Evolutionary conservation across 2,113 vertebrate species (phyloP), one percentile per base, ranked within the genome.

Genomic region (Fukomys damarensis): DNA sequence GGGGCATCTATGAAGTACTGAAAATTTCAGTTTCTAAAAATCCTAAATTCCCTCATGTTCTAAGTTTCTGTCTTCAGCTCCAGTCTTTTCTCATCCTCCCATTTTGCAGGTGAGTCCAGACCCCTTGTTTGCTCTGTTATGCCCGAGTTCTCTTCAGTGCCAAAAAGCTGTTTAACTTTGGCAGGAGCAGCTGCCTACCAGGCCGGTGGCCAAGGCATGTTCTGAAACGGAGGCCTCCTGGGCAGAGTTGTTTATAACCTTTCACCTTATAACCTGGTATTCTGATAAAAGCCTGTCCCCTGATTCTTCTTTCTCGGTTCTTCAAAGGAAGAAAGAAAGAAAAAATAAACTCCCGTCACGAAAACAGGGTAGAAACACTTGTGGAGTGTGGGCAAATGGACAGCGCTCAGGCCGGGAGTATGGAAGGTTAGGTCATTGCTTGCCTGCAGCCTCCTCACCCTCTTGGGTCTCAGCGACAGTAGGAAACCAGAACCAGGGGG

Each of bases 191-290:
- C 90, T 70, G 92, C 61, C 49, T 87, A 43, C 91, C 43, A 85
- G 95, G 94, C 92, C 79, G 54, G 35, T 3, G 30, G 97, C 98
- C 97, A 98, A 97, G 77, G 79, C 66, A 41, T 95, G 90, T 95
- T 96, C 93, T 95, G 95, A 96, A 95, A 83, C 46, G 68, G 77
- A 94, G 65, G 52, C 66, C 86, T 97, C 76, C 49, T 68, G 24
- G 96, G 76, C 41, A 86, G 70, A 66, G 95, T 84, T 98, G 97
- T 97, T 97, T 96, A 96, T 58, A 35, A 98, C 96, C 97, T 98
- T 98, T 98, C 94, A 96, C 98, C 96, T 91, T 89, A 88, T 97
- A 97, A 88, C 89, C 89, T 32, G 38, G 87, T 92, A 83, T 86
- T 95, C 90, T 79, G 35, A 92, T 91, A 81, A 52, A 96, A 91